Evolutionary conservation across 2,113 vertebrate species (phyloP).

Genomic region (Carollia perspicillata): DNA sequence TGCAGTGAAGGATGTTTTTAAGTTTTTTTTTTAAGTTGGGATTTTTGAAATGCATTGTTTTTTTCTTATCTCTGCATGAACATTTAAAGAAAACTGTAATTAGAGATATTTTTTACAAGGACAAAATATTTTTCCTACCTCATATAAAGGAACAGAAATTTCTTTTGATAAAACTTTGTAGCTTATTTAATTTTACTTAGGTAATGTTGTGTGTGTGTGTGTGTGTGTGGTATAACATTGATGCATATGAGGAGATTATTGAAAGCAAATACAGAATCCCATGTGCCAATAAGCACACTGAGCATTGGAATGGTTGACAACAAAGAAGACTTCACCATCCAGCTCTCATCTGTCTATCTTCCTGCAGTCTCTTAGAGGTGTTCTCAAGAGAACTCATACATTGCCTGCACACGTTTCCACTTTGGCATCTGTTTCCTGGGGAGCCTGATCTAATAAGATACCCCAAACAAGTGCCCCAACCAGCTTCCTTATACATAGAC

Average conservation of each 20-base stretch:
- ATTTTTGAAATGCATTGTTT: slow-evolving; percentile 61
- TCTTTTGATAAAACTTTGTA: background rate
- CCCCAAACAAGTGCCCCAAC: accelerated
- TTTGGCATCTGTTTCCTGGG: background rate
- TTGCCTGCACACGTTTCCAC: background rate
- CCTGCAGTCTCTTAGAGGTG: background rate
- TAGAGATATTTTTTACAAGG: slow-evolving; percentile 44
- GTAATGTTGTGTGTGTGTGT: background rate
- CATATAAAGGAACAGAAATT: slow-evolving; percentile 16
- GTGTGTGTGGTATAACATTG: background rate
- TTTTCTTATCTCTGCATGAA: slow-evolving; percentile 55
- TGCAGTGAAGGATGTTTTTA: slow-evolving; percentile 64
- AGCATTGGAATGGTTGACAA: background rate
- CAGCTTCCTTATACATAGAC: background rate
- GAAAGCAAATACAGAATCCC: background rate
- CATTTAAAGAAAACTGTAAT: slow-evolving; percentile 50
- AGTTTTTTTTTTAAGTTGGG: slow-evolving; percentile 54
- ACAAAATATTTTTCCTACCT: background rate
- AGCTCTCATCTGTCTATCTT: background rate
- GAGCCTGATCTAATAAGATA: background rate
- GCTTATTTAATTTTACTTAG: background rate
- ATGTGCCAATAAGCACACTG: background rate
- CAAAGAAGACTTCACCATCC: background rate
- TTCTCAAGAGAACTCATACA: background rate
- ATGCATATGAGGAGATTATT: background rate